Percentiles rank a stretch among this genome's conserved stretches.
phyloP scores from a whole-genome alignment of 2,888 invertebrate genomes.

The Aphidius colemani region DNA sequence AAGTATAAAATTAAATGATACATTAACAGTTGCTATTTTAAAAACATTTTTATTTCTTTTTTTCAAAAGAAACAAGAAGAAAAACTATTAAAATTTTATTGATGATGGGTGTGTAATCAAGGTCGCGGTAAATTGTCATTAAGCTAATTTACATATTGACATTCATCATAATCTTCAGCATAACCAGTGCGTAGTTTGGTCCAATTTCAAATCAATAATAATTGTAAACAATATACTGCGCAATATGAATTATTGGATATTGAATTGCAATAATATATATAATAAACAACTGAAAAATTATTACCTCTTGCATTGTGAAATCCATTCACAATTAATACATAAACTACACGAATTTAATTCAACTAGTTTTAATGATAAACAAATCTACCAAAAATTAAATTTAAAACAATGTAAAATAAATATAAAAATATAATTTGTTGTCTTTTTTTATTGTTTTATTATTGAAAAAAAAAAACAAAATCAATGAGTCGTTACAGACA shows the following conservation, averaged over 20 bases:
- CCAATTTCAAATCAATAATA: too few relatives aligned
- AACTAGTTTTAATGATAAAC: not conserved
- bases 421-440: not conserved
- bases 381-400: not conserved
- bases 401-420: not conserved
- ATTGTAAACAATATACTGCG: not conserved
- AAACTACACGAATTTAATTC: too few relatives aligned
- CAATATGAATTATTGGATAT: constrained; percentile 1
- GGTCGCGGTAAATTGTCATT: too few relatives aligned
- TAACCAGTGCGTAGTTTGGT: too few relatives aligned
- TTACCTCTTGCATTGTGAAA: constrained; percentile 15
- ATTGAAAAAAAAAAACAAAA: not conserved
- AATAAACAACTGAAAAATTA: constrained; percentile 2
- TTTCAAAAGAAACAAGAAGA: too few relatives aligned
- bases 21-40: too few relatives aligned
- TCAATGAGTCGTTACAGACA: constrained; percentile 4
- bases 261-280: not conserved
- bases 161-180: too few relatives aligned
- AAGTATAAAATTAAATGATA: too few relatives aligned
- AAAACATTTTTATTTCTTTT: too few relatives aligned
- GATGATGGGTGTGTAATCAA: too few relatives aligned
- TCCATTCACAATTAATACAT: not conserved
- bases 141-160: too few relatives aligned
- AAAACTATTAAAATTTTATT: too few relatives aligned
- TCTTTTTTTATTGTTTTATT: not conserved